Conservation (phyloP, 2,113 vertebrate genomes). For the Pseudorectes ferrugineus region DNA sequence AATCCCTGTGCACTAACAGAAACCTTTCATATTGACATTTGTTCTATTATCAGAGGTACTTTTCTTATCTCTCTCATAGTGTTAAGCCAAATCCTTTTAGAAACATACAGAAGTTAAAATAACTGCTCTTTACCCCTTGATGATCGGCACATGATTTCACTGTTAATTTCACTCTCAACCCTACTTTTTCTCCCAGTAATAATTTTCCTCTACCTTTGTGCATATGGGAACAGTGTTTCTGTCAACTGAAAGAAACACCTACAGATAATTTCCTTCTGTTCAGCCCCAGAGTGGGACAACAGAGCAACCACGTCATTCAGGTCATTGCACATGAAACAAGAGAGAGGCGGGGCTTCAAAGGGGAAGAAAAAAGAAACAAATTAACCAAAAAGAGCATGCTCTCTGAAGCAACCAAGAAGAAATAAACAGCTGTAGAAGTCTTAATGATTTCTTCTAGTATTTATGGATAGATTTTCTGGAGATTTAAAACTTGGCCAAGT, state of each 20-base stretch:
- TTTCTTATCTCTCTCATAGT: neutral
- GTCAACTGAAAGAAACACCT: neutral
- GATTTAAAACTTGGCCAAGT: neutral
- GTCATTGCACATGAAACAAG: neutral
- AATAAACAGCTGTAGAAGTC: neutral
- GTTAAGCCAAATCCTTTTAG: neutral
- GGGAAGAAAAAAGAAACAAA: neutral
- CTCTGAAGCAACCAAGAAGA: neutral
- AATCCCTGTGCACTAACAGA: neutral
- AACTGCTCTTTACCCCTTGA: neutral
- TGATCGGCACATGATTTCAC: neutral
- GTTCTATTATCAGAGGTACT: neutral
- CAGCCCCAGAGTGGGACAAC: neutral
- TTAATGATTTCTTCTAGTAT: neutral
- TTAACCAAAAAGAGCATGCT: neutral
- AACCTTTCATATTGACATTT: neutral
- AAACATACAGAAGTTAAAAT: neutral
- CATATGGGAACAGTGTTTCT: neutral
- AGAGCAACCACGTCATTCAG: neutral
- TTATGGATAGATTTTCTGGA: neutral
- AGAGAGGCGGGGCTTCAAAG: accelerated
- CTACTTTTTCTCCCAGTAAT: neutral
- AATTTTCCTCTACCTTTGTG: neutral
- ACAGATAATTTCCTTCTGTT: neutral
- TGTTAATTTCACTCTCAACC: neutral